Conservation (phyloP, 2,113 vertebrate species). For the Holacanthus passer region DNA sequence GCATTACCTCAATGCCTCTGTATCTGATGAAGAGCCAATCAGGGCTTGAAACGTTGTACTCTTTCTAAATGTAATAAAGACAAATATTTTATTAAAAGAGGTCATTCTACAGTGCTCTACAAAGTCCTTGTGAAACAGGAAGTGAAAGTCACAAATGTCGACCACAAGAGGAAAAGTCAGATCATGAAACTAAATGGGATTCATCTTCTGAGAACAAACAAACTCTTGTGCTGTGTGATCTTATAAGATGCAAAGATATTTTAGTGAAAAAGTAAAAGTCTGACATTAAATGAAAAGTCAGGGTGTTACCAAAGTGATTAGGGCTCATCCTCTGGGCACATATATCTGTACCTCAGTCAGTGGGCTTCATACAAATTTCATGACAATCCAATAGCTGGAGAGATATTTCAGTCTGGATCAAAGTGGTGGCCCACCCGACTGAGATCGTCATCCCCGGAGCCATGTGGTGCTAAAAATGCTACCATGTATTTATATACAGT, state of each 20-base stretch:
- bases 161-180: neutral
- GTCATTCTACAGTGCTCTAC: too few relatives aligned
- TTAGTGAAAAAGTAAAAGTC: too few relatives aligned
- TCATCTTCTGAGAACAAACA: too few relatives aligned
- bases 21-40: neutral
- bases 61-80: neutral
- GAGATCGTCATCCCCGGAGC: neutral
- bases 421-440: neutral
- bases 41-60: neutral
- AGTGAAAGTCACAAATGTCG: neutral
- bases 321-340: too few relatives aligned
- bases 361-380: neutral
- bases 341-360: neutral
- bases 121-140: neutral
- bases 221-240: too few relatives aligned
- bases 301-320: too few relatives aligned
- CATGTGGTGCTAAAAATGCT: constrained; percentile 5
- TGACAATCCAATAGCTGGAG: neutral
- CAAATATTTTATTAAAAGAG: neutral
- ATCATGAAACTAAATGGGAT: too few relatives aligned
- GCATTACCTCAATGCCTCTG: neutral
- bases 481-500: neutral
- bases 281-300: too few relatives aligned
- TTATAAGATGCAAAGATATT: too few relatives aligned
- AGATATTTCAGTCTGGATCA: neutral